A percentile compares a stretch with the other conserved stretches of the same genome.
Evolutionary conservation across 2,797 vertebrate species (phyloP).

Genomic region (Sandelia bainsii): DNA sequence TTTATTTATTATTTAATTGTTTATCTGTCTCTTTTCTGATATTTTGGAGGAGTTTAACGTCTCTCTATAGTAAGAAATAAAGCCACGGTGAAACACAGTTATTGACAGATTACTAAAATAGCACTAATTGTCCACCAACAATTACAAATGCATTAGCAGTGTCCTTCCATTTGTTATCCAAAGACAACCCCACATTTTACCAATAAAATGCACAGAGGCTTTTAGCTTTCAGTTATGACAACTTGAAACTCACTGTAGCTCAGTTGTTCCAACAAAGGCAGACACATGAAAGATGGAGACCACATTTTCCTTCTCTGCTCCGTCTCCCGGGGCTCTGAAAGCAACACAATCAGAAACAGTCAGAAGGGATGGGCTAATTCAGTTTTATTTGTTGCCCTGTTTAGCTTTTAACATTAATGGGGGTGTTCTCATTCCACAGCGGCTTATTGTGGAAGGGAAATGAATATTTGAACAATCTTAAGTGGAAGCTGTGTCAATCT

Average conservation of each 20-base stretch:
- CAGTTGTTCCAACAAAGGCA: constrained; percentile 48
- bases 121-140: not conserved
- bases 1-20: not conserved
- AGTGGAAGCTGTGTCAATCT: constrained; percentile 32
- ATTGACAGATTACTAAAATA: not conserved
- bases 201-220: constrained; percentile 5
- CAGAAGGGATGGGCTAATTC: constrained; percentile 18
- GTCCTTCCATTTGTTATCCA: not conserved
- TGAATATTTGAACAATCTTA: constrained; percentile 52
- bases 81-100: not conserved
- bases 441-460: constrained; percentile 41
- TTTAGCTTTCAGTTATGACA: constrained; percentile 6
- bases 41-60: not conserved
- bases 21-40: not conserved
- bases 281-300: constrained; percentile 65
- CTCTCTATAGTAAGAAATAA: not conserved
- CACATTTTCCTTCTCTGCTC: constrained; percentile 56
- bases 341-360: constrained; percentile 43
- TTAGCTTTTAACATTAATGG: constrained; percentile 49
- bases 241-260: constrained; percentile 66
- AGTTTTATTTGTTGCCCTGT: constrained; percentile 43
- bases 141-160: not conserved
- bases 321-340: constrained; percentile 62
- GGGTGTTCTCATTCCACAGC: constrained; percentile 43
- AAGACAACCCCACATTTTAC: constrained; percentile 6